A percentile compares a stretch with the other conserved stretches of the same genome.
phyloP scores from a whole-genome alignment of 2,113 vertebrate species.

The Nycticorax nycticorax region DNA sequence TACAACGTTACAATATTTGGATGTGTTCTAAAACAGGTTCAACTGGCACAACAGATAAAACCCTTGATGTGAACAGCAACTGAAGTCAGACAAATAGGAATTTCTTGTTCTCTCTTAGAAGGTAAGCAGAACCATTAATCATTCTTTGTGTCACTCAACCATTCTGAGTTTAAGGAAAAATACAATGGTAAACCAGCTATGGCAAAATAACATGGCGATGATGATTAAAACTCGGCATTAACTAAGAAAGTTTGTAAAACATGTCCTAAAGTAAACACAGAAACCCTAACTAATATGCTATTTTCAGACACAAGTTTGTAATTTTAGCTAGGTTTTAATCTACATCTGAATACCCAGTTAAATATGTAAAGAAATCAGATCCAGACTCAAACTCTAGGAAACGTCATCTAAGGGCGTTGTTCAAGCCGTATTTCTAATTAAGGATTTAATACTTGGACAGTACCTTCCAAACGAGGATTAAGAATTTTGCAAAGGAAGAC shows the following conservation, averaged over 20 bases:
- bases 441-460: neutral
- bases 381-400: neutral
- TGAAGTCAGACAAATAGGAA: neutral
- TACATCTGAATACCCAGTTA: neutral
- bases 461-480: neutral
- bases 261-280: neutral
- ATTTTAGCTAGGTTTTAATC: neutral
- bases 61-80: neutral
- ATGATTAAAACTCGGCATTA: neutral
- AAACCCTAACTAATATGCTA: neutral
- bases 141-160: neutral
- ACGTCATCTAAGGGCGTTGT: neutral
- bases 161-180: neutral
- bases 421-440: neutral
- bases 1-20: neutral
- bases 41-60: neutral
- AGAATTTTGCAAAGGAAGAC: constrained; percentile 17
- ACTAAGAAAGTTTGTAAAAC: neutral
- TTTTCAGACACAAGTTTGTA: neutral
- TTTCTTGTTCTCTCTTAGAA: neutral
- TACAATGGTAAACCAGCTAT: neutral
- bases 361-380: neutral
- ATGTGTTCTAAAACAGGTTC: neutral
- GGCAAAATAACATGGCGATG: neutral
- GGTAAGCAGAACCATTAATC: neutral